Evolutionary conservation across 2,113 vertebrate genomes (phyloP), one percentile per base, ranked within the genome.

Genomic region (Podarcis muralis): DNA sequence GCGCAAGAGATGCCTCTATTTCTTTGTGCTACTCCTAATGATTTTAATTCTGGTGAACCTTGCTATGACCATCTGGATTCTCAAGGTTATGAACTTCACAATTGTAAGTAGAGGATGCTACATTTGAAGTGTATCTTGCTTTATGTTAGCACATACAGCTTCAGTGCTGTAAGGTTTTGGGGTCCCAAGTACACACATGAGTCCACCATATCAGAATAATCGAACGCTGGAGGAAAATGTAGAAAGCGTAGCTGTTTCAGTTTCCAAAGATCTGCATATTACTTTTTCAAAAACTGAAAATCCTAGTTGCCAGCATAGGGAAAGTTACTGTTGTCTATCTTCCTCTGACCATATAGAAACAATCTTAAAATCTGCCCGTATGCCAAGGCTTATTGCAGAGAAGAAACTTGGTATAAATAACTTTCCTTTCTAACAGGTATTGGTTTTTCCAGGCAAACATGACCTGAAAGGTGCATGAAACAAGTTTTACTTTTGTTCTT

Each of bases 21-120:
- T 99, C 97, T 99, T 99, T 91, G 98, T 99, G 88, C 98, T 99
- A 88, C 98, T 99, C 91, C 97, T 99, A 93, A 99, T 99, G 98
- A 98, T 99, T 96, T 97, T 99, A 94, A 99, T 99, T 94, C 97
- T 99, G 96, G 98, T 99, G 98, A 99, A 99, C 97, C 96, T 99
- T 96, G 98, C 98, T 59, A 98, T 99, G 96, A 99, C 99, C 95
- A 99, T 99, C 98, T 99, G 99, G 99, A 99, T 99, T 97, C 98
- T 99, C 95, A 99, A 99, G 96, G 99, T 99, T 97, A 99, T 99
- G 99, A 99, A 99, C 97, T 99, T 99, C 98, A 99, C 98, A 95
- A 99, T 98, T 92, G 99, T 99, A 98, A 99, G 98, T 98, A 93
- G 18, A 89, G 91, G 93, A 88, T 88, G 82, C 69, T 78, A 57